Base-by-base conservation (phyloP, 1,140 invertebrate species). In the Andricus grossulariae region DNA sequence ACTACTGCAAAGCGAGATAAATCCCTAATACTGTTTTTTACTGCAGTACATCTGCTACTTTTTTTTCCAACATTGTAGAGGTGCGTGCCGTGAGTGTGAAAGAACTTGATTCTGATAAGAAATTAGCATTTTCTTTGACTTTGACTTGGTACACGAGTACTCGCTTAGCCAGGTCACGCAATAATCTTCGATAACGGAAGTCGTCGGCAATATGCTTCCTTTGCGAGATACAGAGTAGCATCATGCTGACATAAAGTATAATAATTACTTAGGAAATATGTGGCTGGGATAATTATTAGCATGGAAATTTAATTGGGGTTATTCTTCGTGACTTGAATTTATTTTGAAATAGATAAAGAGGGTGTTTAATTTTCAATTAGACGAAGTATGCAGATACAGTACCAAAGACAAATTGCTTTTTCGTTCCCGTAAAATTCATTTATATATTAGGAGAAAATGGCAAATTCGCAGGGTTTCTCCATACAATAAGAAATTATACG, bases 151-250 rank as follows among this genome's bases (percentile, higher is more conserved):
- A 66, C 32, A 66, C 32, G 3, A 39, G 25, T 66, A 45, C 25
- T 45, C 25, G 60, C 25, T 66, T 39, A 66, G 25, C 25, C 60
- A 66, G 32, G 60, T 66, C 60, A 66, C 60, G 60, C 60, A 66
- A 21, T 66, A 66, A 66, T 66, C 60, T 66, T 66, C 15, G 60
- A 66, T 66, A 66, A 66, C 25, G 60, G 8, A 25, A 8, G 32
- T 18, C 60, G 39, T 32, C 16, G 25, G 21, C 15, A 15, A 57
- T 15, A 60, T 60, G 57, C 25, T 66, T 6, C 16, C 15, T 16
- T 39, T 39, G 16, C 13, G 13, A 39, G 21, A 2, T 32, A 39
- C 25, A n/a, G 15, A 66, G 8, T 66, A 39, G 13, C 16, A 45
- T 66, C 15, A 66, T 39, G 12, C 21, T 13, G 4, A 0, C 45